Evolutionary conservation across 1,140 invertebrate genomes (phyloP), one percentile per base, ranked within the genome.

Genomic region (Hestina assimilis): DNA sequence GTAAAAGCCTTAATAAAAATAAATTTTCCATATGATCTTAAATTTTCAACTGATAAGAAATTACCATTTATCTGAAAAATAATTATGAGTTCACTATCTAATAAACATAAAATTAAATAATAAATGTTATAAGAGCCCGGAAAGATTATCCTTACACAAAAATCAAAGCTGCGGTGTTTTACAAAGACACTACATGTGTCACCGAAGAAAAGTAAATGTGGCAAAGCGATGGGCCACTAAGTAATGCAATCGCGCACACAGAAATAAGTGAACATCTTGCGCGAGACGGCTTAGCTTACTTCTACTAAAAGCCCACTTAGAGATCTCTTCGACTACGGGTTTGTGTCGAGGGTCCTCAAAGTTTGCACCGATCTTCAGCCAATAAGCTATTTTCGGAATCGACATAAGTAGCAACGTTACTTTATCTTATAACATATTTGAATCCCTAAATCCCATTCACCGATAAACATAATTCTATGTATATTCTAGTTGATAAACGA

Each of bases 271-370:
- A 78, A 77, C 72, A 75, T 79, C 73, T 80, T 80, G 80, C 72
- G 71, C 69, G 59, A 75, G 79, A 83, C 72, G 81, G 81, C 79
- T 87, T 83, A 86, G 76, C 83, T 83, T 75, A 79, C 76, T 84
- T 66, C 75, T 72, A 69, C 78, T 86, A 86, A 86, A 87, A 87
- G 84, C 84, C 78, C 81, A 87, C 84, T 87, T 86, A 86, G 77
- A 85, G 69, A 78, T 77, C 79, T 84, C 78, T 80, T 80, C 74
- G 66, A 66, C 61, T 60, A 58, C 72, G 79, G 81, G 84, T 87
- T 86, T 84, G 76, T 74, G 72, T 72, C 51, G 75, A 81, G 70
- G 74, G 71, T 69, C 72, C 74, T 79, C 62, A 64, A 82, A 75
- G 59, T 79, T 76, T 75, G 72, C 69, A 53, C 64, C 60, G 59